A percentile compares a stretch with the other conserved stretches of the same genome.
These are phyloP conservation scores for Eugnorisma glareosa DNA, from an alignment of 2,888 invertebrate genomes.

Conservation along the genomic window DNA sequence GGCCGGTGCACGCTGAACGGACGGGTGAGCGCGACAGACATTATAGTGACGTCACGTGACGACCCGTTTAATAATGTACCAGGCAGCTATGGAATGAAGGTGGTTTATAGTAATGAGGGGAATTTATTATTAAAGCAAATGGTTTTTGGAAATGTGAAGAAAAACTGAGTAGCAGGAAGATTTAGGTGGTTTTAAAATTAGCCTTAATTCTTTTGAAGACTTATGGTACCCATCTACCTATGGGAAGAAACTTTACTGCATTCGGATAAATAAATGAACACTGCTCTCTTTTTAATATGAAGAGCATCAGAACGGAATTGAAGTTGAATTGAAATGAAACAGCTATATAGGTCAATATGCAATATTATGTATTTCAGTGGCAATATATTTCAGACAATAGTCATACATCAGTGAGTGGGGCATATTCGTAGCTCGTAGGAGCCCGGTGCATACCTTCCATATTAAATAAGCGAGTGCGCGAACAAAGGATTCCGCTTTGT, in stretches of 20 bases:
- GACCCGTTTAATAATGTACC: slow-evolving; percentile 25
- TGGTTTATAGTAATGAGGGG: neutral
- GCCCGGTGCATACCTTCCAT: slow-evolving; percentile 54
- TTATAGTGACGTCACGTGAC: slow-evolving; percentile 42
- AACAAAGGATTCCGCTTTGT: slow-evolving; percentile 68
- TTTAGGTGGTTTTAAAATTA: neutral
- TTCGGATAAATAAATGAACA: neutral
- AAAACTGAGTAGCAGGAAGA: neutral
- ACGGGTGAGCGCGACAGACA: slow-evolving; percentile 33
- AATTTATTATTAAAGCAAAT: neutral
- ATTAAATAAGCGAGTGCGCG: slow-evolving; percentile 63
- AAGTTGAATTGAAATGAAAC: neutral
- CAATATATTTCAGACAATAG: slow-evolving; percentile 24
- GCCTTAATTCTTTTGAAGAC: neutral
- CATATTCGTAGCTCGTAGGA: slow-evolving; percentile 19
- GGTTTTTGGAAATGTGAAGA: neutral
- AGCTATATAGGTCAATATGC: neutral
- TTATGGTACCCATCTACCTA: no score
- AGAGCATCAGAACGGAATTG: neutral
- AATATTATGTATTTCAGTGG: neutral
- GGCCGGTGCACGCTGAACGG: slow-evolving; percentile 45
- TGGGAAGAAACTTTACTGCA: neutral
- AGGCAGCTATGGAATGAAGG: slow-evolving; percentile 4
- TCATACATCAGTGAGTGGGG: neutral
- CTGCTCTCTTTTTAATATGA: neutral